phyloP scores from a whole-genome alignment of 2,888 invertebrate species.

The Drosophila meridionalis region DNA sequence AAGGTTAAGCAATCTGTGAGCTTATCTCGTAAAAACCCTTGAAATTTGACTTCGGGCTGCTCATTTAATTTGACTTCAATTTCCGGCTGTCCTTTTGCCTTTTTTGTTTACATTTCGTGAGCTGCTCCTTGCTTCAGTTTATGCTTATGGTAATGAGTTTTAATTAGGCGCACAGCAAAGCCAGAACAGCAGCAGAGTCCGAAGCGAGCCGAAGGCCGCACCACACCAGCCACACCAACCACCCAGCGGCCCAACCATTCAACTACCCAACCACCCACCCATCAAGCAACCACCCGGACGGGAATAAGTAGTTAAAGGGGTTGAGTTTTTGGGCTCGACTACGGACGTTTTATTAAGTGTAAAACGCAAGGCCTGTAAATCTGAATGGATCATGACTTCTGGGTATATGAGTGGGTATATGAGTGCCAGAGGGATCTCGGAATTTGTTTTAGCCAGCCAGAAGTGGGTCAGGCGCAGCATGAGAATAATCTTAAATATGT shows the following conservation, averaged over 20 bases:
- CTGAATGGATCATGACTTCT: conserved; percentile 37
- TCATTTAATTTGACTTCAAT: conserved; percentile 57
- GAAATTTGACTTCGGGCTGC: background rate
- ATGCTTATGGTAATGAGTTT: conserved; percentile 81
- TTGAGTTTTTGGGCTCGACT: conserved; percentile 18
- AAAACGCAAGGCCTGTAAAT: conserved; percentile 43
- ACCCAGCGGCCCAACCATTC: conserved; percentile 7
- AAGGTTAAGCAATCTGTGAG: conserved; percentile 43
- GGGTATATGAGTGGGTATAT: background rate
- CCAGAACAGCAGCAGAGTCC: conserved; percentile 44
- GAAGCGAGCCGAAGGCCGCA: conserved; percentile 29
- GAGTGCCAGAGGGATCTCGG: conserved; percentile 22
- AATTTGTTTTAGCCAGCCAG: conserved; percentile 12
- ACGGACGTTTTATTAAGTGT: conserved; percentile 44
- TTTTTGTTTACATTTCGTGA: conserved; percentile 22
- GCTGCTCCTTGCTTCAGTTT: conserved; percentile 66
- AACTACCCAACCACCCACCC: conserved; percentile 9
- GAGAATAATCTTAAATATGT: conserved; percentile 11
- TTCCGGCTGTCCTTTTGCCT: conserved; percentile 37
- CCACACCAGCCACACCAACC: conserved; percentile 20
- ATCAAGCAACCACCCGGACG: conserved; percentile 32
- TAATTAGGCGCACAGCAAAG: conserved; percentile 78
- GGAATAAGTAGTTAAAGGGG: conserved; percentile 27
- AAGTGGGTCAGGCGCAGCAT: conserved; percentile 41
- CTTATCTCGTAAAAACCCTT: conserved; percentile 15